Evolutionary conservation across 2,888 invertebrate genomes (phyloP), one percentile per base, ranked within the genome.

Genomic region (Zaprionus bogoriensis): DNA sequence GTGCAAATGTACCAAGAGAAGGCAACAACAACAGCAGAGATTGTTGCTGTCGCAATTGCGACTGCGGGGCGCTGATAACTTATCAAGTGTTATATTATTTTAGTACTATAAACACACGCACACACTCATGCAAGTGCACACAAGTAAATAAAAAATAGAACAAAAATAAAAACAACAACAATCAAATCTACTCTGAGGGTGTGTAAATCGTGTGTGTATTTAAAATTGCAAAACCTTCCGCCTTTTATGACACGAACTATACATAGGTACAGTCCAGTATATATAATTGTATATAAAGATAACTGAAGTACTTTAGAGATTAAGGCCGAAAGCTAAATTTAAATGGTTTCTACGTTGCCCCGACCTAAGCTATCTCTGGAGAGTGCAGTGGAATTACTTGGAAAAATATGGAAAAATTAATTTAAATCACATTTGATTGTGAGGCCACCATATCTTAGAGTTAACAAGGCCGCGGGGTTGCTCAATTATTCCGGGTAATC

Each of bases 11-110:
- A 74, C 48, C 53, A 79, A 57, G 47, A 66, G 10, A 39, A 51
- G 39, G 50, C 66, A 60, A 17, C 51, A 45, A 44, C 44, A 63
- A 27, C 58, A 76, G 27, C 46, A 55, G 6, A 60, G 67, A 39
- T 53, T 81, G 57, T 50, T 84, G 62, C 41, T 84, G 59, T 69
- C 79, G 51, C 73, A 83, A 58, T 62, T 74, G 48, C 68, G 67
- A 42, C 63, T 68, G 45, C 77, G 71, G 12, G 63, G 75, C 6
- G 59, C 74, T 71, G 81, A 82, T 75, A 82, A 71, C 80, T 67
- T 87, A 80, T 87, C 87, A 72, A 75, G 84, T 70, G 80, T 67
- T 66, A 78, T 87, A 68, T 66, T 84, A 47, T 75, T 87, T 66
- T 84, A 83, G 75, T 62, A 45, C 39, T 48, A 51, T 17, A n/a